phyloP scores from a whole-genome alignment of 2,797 vertebrate genomes.

The Luscinia megarhynchos region DNA sequence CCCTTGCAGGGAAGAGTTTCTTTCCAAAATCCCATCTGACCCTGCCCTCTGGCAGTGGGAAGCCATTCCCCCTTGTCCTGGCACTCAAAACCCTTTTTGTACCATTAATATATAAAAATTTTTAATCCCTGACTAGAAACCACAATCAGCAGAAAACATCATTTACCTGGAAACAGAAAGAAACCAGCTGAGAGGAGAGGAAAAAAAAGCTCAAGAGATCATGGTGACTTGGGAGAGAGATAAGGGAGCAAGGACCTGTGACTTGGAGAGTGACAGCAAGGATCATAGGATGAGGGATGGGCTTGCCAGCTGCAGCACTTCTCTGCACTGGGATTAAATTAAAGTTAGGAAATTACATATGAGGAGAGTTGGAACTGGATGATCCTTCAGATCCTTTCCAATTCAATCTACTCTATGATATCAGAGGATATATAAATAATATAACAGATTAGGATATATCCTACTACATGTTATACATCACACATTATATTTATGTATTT shows the following conservation, averaged over 20 bases:
- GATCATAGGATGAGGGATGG: not conserved
- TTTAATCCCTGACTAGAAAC: not conserved
- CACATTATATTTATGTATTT: not conserved
- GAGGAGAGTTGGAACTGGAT: not conserved
- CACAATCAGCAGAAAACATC: not conserved
- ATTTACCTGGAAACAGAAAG: not conserved
- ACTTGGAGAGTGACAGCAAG: not conserved
- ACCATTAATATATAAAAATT: not conserved
- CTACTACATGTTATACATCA: not conserved
- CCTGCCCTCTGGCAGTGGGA: not conserved
- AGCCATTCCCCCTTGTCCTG: not conserved
- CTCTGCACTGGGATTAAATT: fast-evolving
- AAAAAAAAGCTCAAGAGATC: not conserved
- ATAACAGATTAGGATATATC: not conserved
- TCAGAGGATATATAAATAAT: not conserved
- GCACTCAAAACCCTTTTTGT: not conserved
- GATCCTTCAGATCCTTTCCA: not conserved
- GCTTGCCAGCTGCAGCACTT: not conserved
- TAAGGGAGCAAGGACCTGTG: not conserved
- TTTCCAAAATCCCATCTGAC: not conserved
- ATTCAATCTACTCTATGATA: not conserved
- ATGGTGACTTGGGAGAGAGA: not conserved
- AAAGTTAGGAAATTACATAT: not conserved
- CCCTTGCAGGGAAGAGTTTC: not conserved
- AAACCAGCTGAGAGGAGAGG: not conserved